These are phyloP conservation scores for Patella caerulea DNA, from an alignment of 2,888 invertebrate species.

Conservation along the genomic window DNA sequence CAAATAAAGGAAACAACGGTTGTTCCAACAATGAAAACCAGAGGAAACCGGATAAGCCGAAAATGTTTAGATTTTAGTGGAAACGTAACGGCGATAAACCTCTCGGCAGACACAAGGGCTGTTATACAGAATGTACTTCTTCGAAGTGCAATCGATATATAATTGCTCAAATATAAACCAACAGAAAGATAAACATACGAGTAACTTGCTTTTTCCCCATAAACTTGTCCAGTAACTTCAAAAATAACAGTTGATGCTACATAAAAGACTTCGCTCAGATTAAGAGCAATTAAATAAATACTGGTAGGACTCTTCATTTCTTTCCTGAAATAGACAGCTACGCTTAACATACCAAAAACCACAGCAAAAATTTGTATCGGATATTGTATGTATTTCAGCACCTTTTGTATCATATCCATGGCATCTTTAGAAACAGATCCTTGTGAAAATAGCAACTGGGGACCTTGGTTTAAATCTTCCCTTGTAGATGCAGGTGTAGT, in stretches of 20 bases:
- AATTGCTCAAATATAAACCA: conserved; percentile 1
- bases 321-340: neutral
- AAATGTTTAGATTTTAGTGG: conserved; percentile 10
- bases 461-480: too few relatives aligned
- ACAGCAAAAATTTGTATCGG: neutral
- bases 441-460: too few relatives aligned
- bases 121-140: conserved; percentile 6
- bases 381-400: neutral
- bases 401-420: neutral
- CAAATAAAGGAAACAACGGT: neutral
- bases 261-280: neutral
- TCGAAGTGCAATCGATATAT: neutral
- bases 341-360: neutral
- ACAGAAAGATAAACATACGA: neutral
- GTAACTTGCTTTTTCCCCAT: neutral
- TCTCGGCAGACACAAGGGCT: neutral
- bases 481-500: too few relatives aligned
- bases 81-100: conserved; percentile 1
- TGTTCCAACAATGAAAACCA: neutral
- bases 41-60: neutral
- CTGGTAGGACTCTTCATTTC: neutral
- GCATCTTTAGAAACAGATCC: neutral
- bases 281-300: neutral
- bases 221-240: neutral
- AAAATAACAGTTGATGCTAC: neutral